Evolutionary conservation across 1,140 invertebrate genomes (phyloP).

Genomic region (Chrysomallon squamiferum): DNA sequence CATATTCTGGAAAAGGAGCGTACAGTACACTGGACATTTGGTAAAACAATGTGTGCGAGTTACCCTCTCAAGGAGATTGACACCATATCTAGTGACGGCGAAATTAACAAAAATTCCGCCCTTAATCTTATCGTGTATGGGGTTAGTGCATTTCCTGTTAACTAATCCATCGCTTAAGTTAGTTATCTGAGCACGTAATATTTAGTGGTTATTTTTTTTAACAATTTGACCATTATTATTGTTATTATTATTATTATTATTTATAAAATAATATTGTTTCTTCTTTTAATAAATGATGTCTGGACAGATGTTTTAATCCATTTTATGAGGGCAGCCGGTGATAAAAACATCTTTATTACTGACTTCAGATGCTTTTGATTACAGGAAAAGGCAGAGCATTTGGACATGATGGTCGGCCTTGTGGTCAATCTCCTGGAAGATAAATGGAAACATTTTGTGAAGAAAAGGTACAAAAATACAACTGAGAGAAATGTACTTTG

Average conservation of each 20-base stretch:
- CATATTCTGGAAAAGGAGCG: constrained; percentile 93
- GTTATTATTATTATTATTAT: not conserved
- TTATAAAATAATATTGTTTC: no score
- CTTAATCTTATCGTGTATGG: constrained; percentile 98
- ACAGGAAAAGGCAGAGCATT: constrained; percentile 91
- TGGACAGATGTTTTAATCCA: no score
- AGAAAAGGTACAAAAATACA: constrained; percentile 79
- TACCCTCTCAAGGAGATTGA: constrained; percentile 96
- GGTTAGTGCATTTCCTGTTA: constrained; percentile 57
- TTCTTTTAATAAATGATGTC: no score
- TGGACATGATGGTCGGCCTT: constrained; percentile 94
- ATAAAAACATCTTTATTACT: no score
- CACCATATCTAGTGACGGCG: constrained; percentile 88
- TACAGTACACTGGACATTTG: constrained; percentile 88
- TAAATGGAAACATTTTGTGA: constrained; percentile 98
- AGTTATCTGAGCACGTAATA: not conserved
- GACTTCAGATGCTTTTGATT: no score
- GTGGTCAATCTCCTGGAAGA: constrained; percentile 92
- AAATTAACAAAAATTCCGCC: constrained; percentile 88
- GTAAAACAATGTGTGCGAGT: constrained; percentile 93
- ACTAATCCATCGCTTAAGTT: not conserved
- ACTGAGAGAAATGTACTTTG: no score
- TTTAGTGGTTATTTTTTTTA: not conserved
- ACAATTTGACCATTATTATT: not conserved
- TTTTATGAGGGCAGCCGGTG: no score